These are phyloP conservation scores for Petrolisthes cinctipes DNA, from an alignment of 2,888 invertebrate species.

Conservation along the genomic window DNA sequence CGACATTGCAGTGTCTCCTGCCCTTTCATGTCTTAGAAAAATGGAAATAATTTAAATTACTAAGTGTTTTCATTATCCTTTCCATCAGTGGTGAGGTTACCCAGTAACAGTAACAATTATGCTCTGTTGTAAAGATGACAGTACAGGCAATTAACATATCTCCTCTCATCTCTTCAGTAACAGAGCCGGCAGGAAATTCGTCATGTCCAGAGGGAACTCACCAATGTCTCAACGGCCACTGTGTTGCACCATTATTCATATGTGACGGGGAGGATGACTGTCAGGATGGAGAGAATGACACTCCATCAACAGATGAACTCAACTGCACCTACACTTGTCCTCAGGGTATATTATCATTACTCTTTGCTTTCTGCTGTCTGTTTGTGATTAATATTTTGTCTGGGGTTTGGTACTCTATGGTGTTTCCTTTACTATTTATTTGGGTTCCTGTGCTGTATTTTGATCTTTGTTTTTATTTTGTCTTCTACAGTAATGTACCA, in stretches of 20 bases:
- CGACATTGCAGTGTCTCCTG: too few relatives aligned
- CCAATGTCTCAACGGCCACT: slow-evolving; percentile 69
- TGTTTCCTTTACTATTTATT: too few relatives aligned
- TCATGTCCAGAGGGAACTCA: slow-evolving; percentile 68
- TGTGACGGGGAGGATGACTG: slow-evolving; percentile 69
- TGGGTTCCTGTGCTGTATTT: not conserved
- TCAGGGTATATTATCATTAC: slow-evolving; percentile 33
- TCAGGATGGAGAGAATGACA: slow-evolving; percentile 48
- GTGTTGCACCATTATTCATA: slow-evolving; percentile 68
- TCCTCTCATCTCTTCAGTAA: slow-evolving; percentile 4
- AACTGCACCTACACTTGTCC: slow-evolving; percentile 50
- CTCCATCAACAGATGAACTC: slow-evolving; percentile 52
- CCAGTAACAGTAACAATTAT: not conserved
- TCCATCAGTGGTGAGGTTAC: not conserved
- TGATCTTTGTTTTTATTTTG: not conserved
- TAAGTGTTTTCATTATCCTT: too few relatives aligned
- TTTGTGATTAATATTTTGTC: too few relatives aligned
- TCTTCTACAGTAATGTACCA: not conserved
- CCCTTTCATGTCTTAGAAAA: too few relatives aligned
- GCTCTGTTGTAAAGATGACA: not conserved
- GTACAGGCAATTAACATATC: not conserved
- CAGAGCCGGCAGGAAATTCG: slow-evolving; percentile 40
- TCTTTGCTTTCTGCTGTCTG: not conserved
- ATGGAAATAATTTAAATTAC: too few relatives aligned
- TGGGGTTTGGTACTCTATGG: too few relatives aligned